phyloP scores from a whole-genome alignment of 2,797 vertebrate species.

The Sciurus vulgaris region DNA sequence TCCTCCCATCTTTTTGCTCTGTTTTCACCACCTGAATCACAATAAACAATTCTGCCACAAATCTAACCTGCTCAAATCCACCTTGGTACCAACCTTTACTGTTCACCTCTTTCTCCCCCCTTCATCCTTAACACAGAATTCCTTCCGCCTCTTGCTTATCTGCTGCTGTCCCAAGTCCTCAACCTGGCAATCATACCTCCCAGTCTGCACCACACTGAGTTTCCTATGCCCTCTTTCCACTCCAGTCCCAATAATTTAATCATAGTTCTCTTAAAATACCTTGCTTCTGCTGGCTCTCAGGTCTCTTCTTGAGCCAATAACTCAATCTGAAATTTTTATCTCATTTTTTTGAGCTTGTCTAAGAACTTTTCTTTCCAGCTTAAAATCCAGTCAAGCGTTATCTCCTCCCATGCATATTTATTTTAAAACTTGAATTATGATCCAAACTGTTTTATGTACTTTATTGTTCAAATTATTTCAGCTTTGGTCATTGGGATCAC shows the following conservation, averaged over 20 bases:
- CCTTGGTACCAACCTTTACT: neutral
- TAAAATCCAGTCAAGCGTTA: neutral
- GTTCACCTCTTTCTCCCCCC: neutral
- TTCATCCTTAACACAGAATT: neutral
- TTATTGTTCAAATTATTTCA: neutral
- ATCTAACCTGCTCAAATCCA: neutral
- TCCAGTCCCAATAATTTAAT: neutral
- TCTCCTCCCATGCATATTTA: neutral
- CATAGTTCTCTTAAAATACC: neutral
- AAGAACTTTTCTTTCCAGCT: conserved; percentile 1
- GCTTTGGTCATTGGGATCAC: neutral
- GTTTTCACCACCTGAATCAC: neutral
- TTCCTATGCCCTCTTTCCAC: neutral
- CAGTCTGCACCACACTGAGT: neutral
- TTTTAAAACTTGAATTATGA: neutral
- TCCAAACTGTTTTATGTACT: neutral
- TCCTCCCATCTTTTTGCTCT: neutral
- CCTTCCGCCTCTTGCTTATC: neutral
- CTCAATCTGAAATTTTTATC: neutral
- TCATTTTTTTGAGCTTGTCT: neutral
- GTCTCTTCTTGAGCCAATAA: neutral
- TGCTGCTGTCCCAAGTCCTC: neutral
- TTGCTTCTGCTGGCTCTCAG: neutral
- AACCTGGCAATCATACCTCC: neutral
- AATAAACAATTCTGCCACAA: neutral